Percentiles rank a stretch among this genome's conserved stretches.
Evolutionary conservation across 2,888 invertebrate genomes (phyloP).

Genomic region (Poecilus cupreus): DNA sequence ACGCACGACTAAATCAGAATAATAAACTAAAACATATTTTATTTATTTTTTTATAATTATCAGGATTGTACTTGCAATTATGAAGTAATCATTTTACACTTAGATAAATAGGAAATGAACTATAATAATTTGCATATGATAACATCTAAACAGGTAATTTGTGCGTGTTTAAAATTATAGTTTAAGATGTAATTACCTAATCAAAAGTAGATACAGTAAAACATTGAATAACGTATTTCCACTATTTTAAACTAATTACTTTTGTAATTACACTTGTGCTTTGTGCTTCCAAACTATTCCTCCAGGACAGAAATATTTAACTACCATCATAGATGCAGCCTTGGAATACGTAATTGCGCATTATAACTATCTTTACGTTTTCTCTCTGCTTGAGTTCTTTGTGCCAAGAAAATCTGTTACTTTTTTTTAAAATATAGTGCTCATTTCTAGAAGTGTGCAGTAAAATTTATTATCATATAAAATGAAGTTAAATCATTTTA

Average conservation of each 20-base stretch:
- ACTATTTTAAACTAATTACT: constrained; percentile 39
- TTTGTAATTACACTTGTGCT: constrained; percentile 28
- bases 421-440: not conserved
- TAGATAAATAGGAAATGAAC: too few species aligned
- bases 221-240: constrained; percentile 6
- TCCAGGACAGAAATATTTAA: constrained; percentile 8
- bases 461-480: not conserved
- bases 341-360: constrained; percentile 28
- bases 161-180: not conserved
- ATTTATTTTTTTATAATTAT: too few species aligned
- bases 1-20: too few species aligned
- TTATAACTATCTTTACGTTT: constrained; percentile 21
- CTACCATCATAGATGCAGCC: not conserved
- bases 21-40: too few species aligned
- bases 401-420: constrained; percentile 14
- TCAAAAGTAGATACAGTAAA: not conserved
- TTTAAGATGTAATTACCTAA: not conserved
- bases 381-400: not conserved
- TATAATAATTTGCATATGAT: too few species aligned
- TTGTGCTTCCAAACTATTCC: constrained; percentile 25
- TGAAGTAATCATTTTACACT: too few species aligned
- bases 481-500: not conserved
- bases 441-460: too few species aligned
- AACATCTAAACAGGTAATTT: too few species aligned
- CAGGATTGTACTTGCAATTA: too few species aligned